Evolutionary conservation across 2,888 invertebrate species (phyloP).

Genomic region (Alentia gelatinosa): DNA sequence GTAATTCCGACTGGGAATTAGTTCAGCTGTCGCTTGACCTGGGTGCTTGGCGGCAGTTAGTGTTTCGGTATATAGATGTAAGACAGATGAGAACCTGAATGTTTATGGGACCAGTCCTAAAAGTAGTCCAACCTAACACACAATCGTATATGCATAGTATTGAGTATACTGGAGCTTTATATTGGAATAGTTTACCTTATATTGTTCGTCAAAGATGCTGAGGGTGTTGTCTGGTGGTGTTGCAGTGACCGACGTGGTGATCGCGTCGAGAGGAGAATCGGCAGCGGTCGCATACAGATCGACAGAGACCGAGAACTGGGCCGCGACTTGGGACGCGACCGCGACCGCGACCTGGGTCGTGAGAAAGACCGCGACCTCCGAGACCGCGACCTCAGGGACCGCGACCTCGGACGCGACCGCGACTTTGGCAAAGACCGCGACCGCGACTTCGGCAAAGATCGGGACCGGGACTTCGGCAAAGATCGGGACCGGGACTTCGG

Average conservation of each 20-base stretch:
- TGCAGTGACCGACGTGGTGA: slow-evolving; percentile 64
- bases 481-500: slow-evolving; percentile 71
- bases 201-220: not conserved
- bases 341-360: slow-evolving; percentile 48
- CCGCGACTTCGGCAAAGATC: slow-evolving; percentile 54
- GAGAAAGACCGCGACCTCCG: not conserved
- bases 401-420: slow-evolving; percentile 65
- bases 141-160: no score
- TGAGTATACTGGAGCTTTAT: no score
- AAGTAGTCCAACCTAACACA: no score
- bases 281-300: slow-evolving; percentile 89
- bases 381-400: slow-evolving; percentile 72
- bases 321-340: slow-evolving; percentile 72
- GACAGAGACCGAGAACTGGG: slow-evolving; percentile 83
- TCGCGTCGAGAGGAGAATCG: slow-evolving; percentile 84
- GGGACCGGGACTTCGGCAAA: slow-evolving; percentile 59
- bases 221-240: not conserved
- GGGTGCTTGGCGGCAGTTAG: no score
- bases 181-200: no score
- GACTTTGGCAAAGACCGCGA: slow-evolving; percentile 63
- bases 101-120: no score
- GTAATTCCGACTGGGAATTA: no score
- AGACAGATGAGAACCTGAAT: no score
- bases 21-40: no score
- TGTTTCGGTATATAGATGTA: no score